Base-by-base conservation (phyloP, 1,140 invertebrate species). In the Centruroides vittatus region DNA sequence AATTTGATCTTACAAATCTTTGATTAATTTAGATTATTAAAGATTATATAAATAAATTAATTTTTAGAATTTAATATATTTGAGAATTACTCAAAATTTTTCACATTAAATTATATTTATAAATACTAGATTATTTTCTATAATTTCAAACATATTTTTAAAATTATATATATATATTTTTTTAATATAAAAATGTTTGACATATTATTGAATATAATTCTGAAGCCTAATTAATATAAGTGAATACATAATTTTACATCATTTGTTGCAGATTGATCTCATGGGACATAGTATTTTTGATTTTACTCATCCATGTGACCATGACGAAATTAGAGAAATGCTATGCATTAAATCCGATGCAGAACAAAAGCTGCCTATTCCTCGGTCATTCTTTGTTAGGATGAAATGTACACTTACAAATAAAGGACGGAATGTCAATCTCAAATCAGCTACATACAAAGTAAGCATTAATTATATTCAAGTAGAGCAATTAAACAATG, bases 261-360 rank as follows among this genome's bases (percentile, higher is more conserved):
- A 41, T 41, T 41, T 41, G 41, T 41, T 41, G 8, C 63, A 94
- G 90, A 85, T 93, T 77, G 92, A 96, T 72, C 82, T 95, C 73
- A 84, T 95, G 79, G 93, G 93, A 2, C 88, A 93, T 68, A 93
- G 86, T 72, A 84, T 96, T 46, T 95, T 86, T 76, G 93, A 96
- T 66, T 93, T 93, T 70, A 86, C 84, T 57, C 93, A 98, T 75
- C 91, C 90, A 8, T 94, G 92, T 71, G 93, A 97, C 75, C 92
- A 96, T 70, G 87, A 88, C 49, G 92, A 97, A 74, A 82, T 96
- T 12, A 84, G 83, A 55, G 86, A 93, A 60, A 82, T 87, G 13
- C 75, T 95, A 4, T 77, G 77, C 0, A 67, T 77, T 9, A 66
- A 68, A 61, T 41, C 35, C n/a, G 54, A 48, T 50, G 50, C 10